These are phyloP conservation scores for Pocillopora meandrina DNA, from an alignment of 92 coral and sea anemone species.

Conservation along the genomic window DNA sequence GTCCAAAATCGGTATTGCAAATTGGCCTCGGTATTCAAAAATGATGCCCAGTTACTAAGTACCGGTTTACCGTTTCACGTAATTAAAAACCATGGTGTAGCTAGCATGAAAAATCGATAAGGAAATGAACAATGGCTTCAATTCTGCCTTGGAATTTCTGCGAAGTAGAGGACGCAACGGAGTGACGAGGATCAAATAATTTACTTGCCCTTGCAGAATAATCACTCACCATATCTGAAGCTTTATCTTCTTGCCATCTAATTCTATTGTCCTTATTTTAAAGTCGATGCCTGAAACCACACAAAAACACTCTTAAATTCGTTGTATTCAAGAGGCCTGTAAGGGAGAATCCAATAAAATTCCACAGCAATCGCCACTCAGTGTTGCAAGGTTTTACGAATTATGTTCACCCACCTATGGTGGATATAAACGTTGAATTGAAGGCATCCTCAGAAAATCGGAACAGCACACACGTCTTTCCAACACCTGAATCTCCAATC, in stretches of 20 bases:
- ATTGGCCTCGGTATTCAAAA: not conserved
- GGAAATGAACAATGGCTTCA: constrained; percentile 15
- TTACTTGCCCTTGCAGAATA: not conserved
- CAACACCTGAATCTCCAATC: constrained; percentile 98
- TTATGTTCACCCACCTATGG: constrained; percentile 79
- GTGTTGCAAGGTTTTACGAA: constrained; percentile 16
- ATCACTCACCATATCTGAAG: constrained; percentile 93
- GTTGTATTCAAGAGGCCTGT: not conserved
- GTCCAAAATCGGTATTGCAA: not conserved
- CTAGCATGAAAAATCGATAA: not conserved
- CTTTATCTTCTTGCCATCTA: constrained; percentile 98
- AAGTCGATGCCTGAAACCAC: constrained; percentile 91
- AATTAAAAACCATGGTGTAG: not conserved
- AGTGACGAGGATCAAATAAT: not conserved
- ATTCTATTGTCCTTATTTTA: constrained; percentile 93
- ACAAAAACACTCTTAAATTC: constrained; percentile 24
- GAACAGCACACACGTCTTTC: constrained; percentile 89
- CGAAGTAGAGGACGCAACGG: not conserved
- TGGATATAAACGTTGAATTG: constrained; percentile 96
- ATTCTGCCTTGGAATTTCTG: not conserved
- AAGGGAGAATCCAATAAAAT: constrained; percentile 25
- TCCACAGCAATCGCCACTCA: constrained; percentile 26
- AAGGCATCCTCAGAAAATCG: constrained; percentile 99
- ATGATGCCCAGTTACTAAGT: not conserved
- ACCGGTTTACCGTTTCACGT: not conserved